Percentiles rank a stretch among this genome's conserved stretches.
Conservation (phyloP, 2,888 invertebrate species). For the Ferdinandea cuprea region DNA sequence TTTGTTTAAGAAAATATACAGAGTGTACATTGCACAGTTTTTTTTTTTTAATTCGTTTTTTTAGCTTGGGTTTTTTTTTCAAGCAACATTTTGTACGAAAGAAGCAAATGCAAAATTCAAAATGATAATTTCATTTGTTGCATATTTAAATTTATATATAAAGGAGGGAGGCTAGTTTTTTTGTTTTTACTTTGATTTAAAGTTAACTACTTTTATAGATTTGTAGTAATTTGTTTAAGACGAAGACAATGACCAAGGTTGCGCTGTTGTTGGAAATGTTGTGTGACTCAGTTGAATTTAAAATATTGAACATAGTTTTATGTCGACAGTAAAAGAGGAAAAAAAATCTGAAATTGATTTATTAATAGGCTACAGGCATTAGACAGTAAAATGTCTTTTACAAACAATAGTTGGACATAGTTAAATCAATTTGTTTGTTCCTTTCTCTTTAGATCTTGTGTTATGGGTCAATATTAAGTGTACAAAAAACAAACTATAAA, state of each 20-base stretch:
- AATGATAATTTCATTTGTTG: constrained; percentile 35
- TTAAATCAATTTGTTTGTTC: too few relatives aligned
- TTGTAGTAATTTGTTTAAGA: not conserved
- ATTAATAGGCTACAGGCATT: too few relatives aligned
- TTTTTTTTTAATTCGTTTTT: constrained; percentile 35
- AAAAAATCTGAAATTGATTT: too few relatives aligned
- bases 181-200: constrained; percentile 24
- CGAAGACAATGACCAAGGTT: not conserved
- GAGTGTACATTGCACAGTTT: constrained; percentile 59
- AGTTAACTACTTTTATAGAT: constrained; percentile 29
- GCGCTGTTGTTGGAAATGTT: too few relatives aligned
- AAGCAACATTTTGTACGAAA: constrained; percentile 65
- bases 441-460: too few relatives aligned
- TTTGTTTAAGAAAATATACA: constrained; percentile 59
- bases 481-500: too few relatives aligned
- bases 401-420: too few relatives aligned
- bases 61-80: constrained; percentile 33
- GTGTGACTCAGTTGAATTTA: not conserved
- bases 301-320: too few relatives aligned
- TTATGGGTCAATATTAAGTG: too few relatives aligned
- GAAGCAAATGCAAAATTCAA: constrained; percentile 59
- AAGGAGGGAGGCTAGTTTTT: constrained; percentile 56
- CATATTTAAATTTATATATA: constrained; percentile 34
- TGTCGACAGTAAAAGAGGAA: too few relatives aligned
- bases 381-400: too few relatives aligned